A percentile compares a stretch with the other conserved stretches of the same genome.
phyloP scores from a whole-genome alignment of 2,888 invertebrate species.

The Noctua janthe region DNA sequence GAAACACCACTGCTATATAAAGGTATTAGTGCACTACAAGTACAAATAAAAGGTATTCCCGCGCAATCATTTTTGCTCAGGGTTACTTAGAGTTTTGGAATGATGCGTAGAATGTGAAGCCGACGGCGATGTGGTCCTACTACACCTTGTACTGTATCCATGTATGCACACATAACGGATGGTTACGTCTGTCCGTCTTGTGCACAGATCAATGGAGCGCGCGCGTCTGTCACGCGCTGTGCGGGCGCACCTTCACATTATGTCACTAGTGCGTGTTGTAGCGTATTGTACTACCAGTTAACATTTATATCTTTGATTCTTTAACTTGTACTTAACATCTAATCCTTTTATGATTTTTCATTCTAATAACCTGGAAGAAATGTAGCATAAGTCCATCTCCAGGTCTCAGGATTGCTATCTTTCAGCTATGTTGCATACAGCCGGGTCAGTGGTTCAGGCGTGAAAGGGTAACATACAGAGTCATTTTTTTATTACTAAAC shows the following conservation, averaged over 20 bases:
- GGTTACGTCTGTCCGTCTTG: constrained; percentile 25
- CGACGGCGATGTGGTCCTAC: neutral
- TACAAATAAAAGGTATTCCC: neutral
- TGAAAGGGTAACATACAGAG: too few species aligned
- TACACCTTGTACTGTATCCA: neutral
- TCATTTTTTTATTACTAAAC: too few species aligned
- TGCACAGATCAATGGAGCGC: constrained; percentile 45
- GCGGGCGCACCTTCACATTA: constrained; percentile 48
- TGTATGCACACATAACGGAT: neutral
- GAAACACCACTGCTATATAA: too few species aligned
- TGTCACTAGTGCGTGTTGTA: constrained; percentile 24
- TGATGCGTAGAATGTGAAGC: neutral
- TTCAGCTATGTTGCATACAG: too few species aligned
- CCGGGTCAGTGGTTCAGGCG: too few species aligned
- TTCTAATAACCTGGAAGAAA: too few species aligned
- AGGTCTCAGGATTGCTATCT: too few species aligned
- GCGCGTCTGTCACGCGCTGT: constrained; percentile 33
- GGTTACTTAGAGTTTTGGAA: too few species aligned
- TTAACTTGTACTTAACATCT: too few species aligned
- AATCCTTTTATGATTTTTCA: neutral
- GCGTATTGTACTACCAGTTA: neutral
- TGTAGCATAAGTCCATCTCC: too few species aligned
- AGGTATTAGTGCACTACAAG: too few species aligned
- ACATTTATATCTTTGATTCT: neutral
- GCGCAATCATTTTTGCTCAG: too few species aligned